Percentiles rank a stretch among this genome's conserved stretches.
phyloP scores from a whole-genome alignment of 2,888 invertebrate genomes.

The Eulithis testata region DNA sequence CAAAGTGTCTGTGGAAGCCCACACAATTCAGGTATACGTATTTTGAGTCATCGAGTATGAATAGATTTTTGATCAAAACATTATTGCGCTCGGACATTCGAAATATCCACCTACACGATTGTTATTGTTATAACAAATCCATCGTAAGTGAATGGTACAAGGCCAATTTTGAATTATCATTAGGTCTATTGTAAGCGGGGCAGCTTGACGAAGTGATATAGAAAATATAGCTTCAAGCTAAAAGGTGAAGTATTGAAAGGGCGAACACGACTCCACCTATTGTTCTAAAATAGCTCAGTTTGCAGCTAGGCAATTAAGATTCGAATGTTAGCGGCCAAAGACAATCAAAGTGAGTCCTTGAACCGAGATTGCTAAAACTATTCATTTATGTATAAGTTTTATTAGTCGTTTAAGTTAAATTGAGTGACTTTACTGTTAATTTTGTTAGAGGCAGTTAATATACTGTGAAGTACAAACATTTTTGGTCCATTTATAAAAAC shows the following conservation, averaged over 20 bases:
- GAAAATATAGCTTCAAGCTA: constrained; percentile 56
- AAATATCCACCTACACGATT: constrained; percentile 50
- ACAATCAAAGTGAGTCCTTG: constrained; percentile 23
- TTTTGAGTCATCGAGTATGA: neutral
- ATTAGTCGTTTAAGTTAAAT: constrained; percentile 4
- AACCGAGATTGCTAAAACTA: neutral
- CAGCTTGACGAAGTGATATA: constrained; percentile 65
- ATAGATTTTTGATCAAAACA: constrained; percentile 44
- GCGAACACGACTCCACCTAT: constrained; percentile 59
- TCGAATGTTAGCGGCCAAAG: constrained; percentile 17
- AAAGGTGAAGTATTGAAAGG: constrained; percentile 61
- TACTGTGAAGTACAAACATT: no score
- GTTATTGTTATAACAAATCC: constrained; percentile 63
- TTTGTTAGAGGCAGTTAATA: no score
- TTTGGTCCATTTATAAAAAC: no score
- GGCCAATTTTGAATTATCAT: constrained; percentile 61
- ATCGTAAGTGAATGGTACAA: constrained; percentile 70
- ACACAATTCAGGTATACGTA: neutral
- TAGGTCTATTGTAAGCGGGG: constrained; percentile 61
- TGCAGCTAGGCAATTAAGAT: constrained; percentile 15
- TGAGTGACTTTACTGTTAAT: neutral
- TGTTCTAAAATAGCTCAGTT: constrained; percentile 18
- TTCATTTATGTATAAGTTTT: neutral
- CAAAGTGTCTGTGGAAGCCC: no score
- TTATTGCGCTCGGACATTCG: constrained; percentile 47